These are phyloP conservation scores for Emydoidea blandingii DNA, from an alignment of 2,797 vertebrate genomes.

Conservation along the genomic window DNA sequence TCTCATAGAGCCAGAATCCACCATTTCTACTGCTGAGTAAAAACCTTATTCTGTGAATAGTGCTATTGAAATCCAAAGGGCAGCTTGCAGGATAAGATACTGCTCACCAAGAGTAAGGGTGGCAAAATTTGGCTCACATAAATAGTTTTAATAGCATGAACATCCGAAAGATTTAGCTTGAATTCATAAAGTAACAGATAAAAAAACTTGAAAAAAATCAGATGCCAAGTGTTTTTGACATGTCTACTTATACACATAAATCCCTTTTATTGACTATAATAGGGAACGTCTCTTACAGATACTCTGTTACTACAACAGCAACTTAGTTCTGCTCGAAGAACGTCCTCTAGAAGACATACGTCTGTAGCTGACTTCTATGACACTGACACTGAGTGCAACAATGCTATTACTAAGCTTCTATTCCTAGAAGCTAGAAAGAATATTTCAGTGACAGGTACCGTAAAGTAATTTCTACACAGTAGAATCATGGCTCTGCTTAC, in stretches of 20 bases:
- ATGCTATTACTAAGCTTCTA: slow-evolving; percentile 79
- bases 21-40: slow-evolving; percentile 10
- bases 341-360: slow-evolving; percentile 1
- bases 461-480: slow-evolving; percentile 22
- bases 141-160: background rate
- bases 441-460: slow-evolving; percentile 76
- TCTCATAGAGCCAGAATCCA: slow-evolving; percentile 42
- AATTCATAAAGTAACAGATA: background rate
- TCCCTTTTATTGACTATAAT: slow-evolving; percentile 1
- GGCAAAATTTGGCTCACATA: slow-evolving; percentile 18
- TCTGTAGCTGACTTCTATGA: slow-evolving; percentile 36
- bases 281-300: slow-evolving; percentile 7
- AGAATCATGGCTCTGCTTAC: background rate
- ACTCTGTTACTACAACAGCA: background rate
- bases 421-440: slow-evolving; percentile 81
- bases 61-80: slow-evolving; percentile 17
- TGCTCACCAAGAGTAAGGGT: background rate
- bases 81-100: background rate
- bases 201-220: slow-evolving; percentile 11
- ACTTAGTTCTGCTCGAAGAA: background rate
- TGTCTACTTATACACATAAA: slow-evolving; percentile 48
- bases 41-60: slow-evolving; percentile 3
- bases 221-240: slow-evolving; percentile 13
- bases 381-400: slow-evolving; percentile 56
- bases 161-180: background rate